Evolutionary conservation across 1,140 invertebrate genomes (phyloP).

Genomic region (Drosophila malerkotliana): DNA sequence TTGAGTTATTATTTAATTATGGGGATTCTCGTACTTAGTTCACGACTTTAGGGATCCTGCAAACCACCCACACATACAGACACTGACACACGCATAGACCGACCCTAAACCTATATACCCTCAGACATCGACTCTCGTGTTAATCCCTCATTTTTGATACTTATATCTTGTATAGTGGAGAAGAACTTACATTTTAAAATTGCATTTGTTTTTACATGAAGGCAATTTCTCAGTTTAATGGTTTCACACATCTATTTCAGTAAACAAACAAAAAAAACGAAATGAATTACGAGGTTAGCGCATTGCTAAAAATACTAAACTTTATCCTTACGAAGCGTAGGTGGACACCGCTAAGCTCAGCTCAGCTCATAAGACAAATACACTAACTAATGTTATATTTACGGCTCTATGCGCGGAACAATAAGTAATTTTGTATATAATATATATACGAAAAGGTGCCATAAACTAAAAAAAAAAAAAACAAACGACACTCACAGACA

Average conservation of each 20-base stretch:
- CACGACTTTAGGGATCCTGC: constrained; percentile 50
- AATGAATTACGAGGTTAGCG: constrained; percentile 43
- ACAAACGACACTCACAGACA: neutral
- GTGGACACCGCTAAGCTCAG: constrained; percentile 42
- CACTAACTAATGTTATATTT: constrained; percentile 57
- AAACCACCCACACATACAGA: constrained; percentile 19
- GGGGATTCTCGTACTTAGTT: constrained; percentile 71
- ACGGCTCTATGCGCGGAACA: constrained; percentile 29
- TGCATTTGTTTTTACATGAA: constrained; percentile 72
- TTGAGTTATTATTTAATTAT: constrained; percentile 24
- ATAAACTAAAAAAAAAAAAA: constrained; percentile 42
- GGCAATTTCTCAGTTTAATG: constrained; percentile 81
- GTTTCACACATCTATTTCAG: constrained; percentile 77
- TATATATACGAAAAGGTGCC: constrained; percentile 44
- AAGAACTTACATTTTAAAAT: constrained; percentile 71
- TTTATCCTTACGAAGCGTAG: constrained; percentile 70
- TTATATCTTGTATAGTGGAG: constrained; percentile 35
- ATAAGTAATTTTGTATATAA: constrained; percentile 46
- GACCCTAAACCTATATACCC: constrained; percentile 16
- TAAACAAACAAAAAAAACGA: constrained; percentile 40
- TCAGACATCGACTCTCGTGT: constrained; percentile 25
- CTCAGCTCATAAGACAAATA: constrained; percentile 53
- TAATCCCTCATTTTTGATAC: constrained; percentile 54
- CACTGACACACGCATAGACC: constrained; percentile 13
- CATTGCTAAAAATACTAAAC: constrained; percentile 67